phyloP scores from a whole-genome alignment of 2,888 invertebrate genomes.

The Acrobasis suavella region DNA sequence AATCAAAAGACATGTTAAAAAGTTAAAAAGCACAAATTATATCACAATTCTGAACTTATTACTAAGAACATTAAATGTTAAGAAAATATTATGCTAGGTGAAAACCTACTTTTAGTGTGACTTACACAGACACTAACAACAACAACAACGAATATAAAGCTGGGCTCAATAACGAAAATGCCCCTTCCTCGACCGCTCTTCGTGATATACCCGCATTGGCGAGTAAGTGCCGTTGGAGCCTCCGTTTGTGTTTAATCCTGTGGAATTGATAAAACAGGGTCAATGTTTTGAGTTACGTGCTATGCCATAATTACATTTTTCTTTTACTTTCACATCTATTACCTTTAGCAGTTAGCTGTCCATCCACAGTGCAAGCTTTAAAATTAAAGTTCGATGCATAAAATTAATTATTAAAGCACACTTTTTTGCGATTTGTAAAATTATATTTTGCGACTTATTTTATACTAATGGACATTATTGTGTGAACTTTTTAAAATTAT shows the following conservation, averaged over 20 bases:
- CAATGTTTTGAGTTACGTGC: constrained; percentile 21
- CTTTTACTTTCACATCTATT: constrained; percentile 30
- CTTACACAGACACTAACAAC: constrained; percentile 23
- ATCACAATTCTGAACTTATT: constrained; percentile 66
- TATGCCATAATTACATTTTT: neutral
- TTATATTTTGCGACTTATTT: no score
- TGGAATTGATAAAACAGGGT: constrained; percentile 37
- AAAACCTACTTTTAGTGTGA: constrained; percentile 13
- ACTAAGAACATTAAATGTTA: constrained; percentile 29
- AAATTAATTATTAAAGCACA: constrained; percentile 12
- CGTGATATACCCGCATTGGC: constrained; percentile 90
- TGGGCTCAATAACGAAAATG: constrained; percentile 88
- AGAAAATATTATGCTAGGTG: constrained; percentile 33
- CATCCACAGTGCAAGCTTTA: constrained; percentile 78
- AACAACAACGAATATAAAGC: constrained; percentile 21
- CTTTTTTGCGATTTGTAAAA: neutral
- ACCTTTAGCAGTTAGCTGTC: constrained; percentile 75
- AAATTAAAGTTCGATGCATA: constrained; percentile 35
- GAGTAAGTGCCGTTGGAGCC: constrained; percentile 87
- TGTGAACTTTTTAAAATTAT: no score
- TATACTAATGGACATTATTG: no score
- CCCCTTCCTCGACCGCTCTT: constrained; percentile 90
- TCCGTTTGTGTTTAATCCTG: constrained; percentile 84
- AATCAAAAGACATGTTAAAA: constrained; percentile 40
- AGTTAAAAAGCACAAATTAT: constrained; percentile 58